Evolutionary conservation across 2,113 vertebrate genomes (phyloP), one percentile per base, ranked within the genome.

Genomic region (Stigmatopora argus): DNA sequence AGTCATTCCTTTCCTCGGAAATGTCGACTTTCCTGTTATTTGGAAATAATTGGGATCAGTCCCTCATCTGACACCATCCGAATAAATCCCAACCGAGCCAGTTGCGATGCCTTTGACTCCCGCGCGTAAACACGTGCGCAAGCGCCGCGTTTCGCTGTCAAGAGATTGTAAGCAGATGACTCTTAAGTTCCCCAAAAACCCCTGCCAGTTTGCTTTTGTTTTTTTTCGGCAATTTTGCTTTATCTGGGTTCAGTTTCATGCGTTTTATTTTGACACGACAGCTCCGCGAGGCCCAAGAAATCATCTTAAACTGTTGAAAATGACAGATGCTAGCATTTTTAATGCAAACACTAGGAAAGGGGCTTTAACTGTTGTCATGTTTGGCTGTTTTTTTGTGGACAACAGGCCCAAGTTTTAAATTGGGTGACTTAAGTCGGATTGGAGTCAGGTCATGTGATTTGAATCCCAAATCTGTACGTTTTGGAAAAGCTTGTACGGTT

Each of bases 71-170:
- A 59, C 57, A 59, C 17, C 8, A 12, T n/a, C 38, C 18, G 38
- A 59, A 18, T 15, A 7, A 18, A 34, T 57, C 34, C 55, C 26
- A 57, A 31, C 35, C 34, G 53, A 58, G 31, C 34, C 49, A 21
- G 62, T 31, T 19, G 69, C 63, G 60, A 56, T 59, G 47, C 31
- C 67, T 15, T 34, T 58, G 44, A 79, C 21, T 59, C 67, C 48
- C 17, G 18, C 31, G 41, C 72, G 52, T 63, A 74, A 73, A 72
- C 71, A 60, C 55, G 61, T 72, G 21, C 51, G 60, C 31, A 72
- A 52, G 57, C 62, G 60, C 13, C 62, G 34, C 46, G 34, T 60
- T 62, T 61, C 34, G 65, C 62, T 49, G 31, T 64, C 26, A 68
- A n/a, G 3, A 61, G 55, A 74, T 78, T 68, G 31, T 3, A 68